Percentiles rank a stretch among this genome's conserved stretches.
Evolutionary conservation across 2,888 invertebrate genomes (phyloP).

Genomic region (Gymnosoma rotundatum): DNA sequence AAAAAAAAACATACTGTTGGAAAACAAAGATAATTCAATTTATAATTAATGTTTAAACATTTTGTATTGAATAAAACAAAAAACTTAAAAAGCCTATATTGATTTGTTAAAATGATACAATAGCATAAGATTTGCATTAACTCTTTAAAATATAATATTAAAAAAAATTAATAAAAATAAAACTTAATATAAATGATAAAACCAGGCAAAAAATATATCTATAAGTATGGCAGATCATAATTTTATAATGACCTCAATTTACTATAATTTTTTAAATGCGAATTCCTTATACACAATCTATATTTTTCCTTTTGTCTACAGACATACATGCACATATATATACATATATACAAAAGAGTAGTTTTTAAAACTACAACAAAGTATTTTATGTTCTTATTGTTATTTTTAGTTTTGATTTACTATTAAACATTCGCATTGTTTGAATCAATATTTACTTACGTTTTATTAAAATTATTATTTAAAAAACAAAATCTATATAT

Average conservation of each 20-base stretch:
- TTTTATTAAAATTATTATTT: slow-evolving; percentile 43
- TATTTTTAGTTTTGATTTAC: slow-evolving; percentile 33
- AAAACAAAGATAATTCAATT: slow-evolving; percentile 46
- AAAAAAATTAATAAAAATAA: slow-evolving; percentile 1
- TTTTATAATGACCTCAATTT: slow-evolving; percentile 58
- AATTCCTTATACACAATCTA: slow-evolving; percentile 48
- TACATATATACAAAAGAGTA: slow-evolving; percentile 17
- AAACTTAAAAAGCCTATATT: slow-evolving; percentile 51
- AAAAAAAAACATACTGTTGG: slow-evolving; percentile 40
- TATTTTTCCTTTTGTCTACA: slow-evolving; percentile 36
- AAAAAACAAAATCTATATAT: slow-evolving; percentile 13
- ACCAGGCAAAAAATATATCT: slow-evolving; percentile 37
- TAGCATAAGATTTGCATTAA: slow-evolving; percentile 66
- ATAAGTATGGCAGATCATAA: slow-evolving; percentile 47
- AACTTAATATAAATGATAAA: slow-evolving; percentile 33
- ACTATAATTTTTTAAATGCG: slow-evolving; percentile 46
- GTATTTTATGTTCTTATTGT: slow-evolving; percentile 51
- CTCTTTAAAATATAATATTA: slow-evolving; percentile 21
- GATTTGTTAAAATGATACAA: slow-evolving; percentile 63
- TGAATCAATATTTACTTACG: slow-evolving; percentile 61
- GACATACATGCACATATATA: not conserved
- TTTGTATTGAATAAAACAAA: slow-evolving; percentile 57
- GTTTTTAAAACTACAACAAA: slow-evolving; percentile 61
- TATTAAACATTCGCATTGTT: slow-evolving; percentile 41
- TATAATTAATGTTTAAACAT: slow-evolving; percentile 61